Evolutionary conservation across 2,888 invertebrate species (phyloP), one percentile per base, ranked within the genome.

Genomic region (Chloroclystis v-ata): DNA sequence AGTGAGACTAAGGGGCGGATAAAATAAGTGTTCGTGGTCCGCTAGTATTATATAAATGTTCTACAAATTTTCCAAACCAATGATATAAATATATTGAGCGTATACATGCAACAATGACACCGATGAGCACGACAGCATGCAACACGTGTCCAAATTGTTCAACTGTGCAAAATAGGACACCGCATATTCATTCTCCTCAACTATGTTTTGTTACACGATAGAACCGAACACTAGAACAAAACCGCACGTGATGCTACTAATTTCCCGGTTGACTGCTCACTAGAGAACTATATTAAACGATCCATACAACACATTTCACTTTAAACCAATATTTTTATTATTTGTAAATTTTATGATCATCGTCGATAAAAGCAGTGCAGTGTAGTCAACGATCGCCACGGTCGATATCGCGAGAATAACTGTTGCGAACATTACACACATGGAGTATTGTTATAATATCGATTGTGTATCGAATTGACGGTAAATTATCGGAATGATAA

Each of bases 401-500:
- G 66, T 54, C 77, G 79, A 75, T 70, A 67, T 69, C 81, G 61
- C 75, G 72, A 67, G 75, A 68, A 70, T 81, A 79, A 83, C 83
- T 83, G 82, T 75, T 74, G 70, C 72, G 70, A 70, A 71, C 71
- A 72, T 66, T 63, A 61, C 63, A 68, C 66, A 69, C 68, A 72
- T 73, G 65, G 67, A 74, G 67, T 69, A 69, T 69, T 65, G 66
- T 67, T 69, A 64, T 67, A 65, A 73, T 72, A 82, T 85, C 75
- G 83, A 82, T 77, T 75, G 77, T 78, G 68, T 77, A 82, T 84
- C 80, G 81, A 79, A 72, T 70, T 63, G 71, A 68, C 65, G 63
- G 71, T 71, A 80, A 84, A 82, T 84, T 84, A 85, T 84, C 85
- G 79, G 68, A 51, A 64, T 65, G 85, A 85, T 85, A 83, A 84